phyloP scores from a whole-genome alignment of 2,797 vertebrate genomes.

The Echiichthys vipera region DNA sequence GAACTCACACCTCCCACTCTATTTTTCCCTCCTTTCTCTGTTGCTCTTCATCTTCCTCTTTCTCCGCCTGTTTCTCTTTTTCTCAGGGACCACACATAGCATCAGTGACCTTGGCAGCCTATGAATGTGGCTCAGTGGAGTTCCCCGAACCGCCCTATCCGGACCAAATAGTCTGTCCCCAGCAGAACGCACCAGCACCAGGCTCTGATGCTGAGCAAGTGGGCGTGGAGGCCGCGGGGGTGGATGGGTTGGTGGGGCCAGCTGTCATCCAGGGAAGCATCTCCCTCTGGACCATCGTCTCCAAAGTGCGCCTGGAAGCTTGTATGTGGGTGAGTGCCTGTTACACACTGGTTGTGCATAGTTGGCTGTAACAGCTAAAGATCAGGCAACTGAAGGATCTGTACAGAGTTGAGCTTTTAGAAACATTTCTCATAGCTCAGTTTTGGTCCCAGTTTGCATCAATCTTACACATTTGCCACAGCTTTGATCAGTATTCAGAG shows the following conservation, averaged over 20 bases:
- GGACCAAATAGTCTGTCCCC: conserved; percentile 89
- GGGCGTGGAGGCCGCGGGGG: conserved; percentile 40
- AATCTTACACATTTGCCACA: conserved; percentile 27
- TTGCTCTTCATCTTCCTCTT: conserved; percentile 20
- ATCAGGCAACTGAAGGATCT: neutral
- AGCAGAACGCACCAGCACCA: conserved; percentile 64
- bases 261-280: conserved; percentile 78
- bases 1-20: conserved; percentile 37
- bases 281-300: conserved; percentile 91
- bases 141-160: conserved; percentile 92
- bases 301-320: conserved; percentile 91
- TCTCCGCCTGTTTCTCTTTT: conserved; percentile 19
- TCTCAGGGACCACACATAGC: conserved; percentile 91
- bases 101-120: conserved; percentile 90
- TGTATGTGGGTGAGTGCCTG: conserved; percentile 92
- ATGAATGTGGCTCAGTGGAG: conserved; percentile 91
- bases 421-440: conserved; percentile 10
- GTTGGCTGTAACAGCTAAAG: neutral
- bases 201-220: conserved; percentile 41
- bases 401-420: neutral
- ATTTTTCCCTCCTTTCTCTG: neutral
- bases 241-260: conserved; percentile 13
- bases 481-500: neutral
- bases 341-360: conserved; percentile 3
- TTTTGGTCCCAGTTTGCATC: conserved; percentile 13